Base-by-base conservation (phyloP, 2,797 vertebrate species). In the Stomatorhinus walkeri region DNA sequence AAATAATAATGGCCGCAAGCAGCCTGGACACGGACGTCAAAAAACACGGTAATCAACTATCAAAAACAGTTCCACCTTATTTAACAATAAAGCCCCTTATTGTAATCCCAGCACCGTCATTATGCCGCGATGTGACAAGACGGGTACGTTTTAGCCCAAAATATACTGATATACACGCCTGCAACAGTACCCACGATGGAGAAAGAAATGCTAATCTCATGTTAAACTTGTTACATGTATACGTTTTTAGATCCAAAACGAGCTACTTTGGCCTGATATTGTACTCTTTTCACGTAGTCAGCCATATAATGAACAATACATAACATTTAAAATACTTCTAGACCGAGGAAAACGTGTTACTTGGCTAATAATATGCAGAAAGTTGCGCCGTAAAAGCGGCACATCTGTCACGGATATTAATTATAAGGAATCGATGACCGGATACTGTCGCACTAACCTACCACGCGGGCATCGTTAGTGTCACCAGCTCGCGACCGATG, bases 1-100 rank as follows among this genome's bases (percentile, higher is more conserved):
- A 84, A 85, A 88, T 52, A 49, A 89, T 85, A 83, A 85, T 49
- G 43, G 56, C 46, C 79, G 52, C 88, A 19, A 40, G 52, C 6
- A 88, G 79, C 88, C 43, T 19, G 59, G 59, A 40, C 61, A 51
- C 28, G 85, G 52, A 56, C 54, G 51, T 56, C 84, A 52, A 36
- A 85, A 86, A 61, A 28, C 8, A 59, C 52, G 51, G 12, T 51
- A 54, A 87, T 14, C 52, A 28, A 19, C 51, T 87, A 87, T 14
- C 16, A 52, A 43, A 87, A 28, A 61, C 52, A 43, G 1, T 43
- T 59, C 3, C 85, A 36, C 28, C 51, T 87, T 32, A 87, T 43
- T 87, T 12, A 59, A 40, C 28, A n/a, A 54, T 28, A 81, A 46
- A 81, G 6, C 72, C 16, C 16, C 16, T 43, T 59, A 61, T 7